Evolutionary conservation across 35 echinoderm and acorn worm genomes (phyloP), one percentile per base, ranked within the genome.

Genomic region (Hemicentrotus pulcherrimus): DNA sequence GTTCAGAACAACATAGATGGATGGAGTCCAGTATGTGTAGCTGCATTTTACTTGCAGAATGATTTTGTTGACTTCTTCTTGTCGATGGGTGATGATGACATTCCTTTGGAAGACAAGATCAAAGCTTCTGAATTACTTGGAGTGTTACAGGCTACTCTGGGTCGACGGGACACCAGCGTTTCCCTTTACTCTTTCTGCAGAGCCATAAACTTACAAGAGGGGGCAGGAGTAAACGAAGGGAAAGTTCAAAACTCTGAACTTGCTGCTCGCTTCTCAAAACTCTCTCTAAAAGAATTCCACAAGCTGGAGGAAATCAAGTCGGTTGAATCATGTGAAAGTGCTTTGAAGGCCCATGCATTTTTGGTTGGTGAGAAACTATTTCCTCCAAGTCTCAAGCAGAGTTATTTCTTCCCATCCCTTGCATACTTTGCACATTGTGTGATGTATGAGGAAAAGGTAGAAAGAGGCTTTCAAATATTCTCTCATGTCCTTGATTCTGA

Each of bases 381-480:
- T 78, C 65, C 65, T 78, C 65, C 65, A 78, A 78, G 24, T 78
- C 65, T 78, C 65, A n/a, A 78, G 65, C 65, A 78, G 0, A 78
- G 19, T 7, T 78, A 78, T n/a, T 28, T 78, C 19, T 78, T 28
- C 28, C 22, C 22, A 78, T 78, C 18, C 22, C 24, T n/a, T 78
- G 5, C 19, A 28, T 28, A 78, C 28, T 78, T 78, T 28, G 65
- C 65, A 6, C n/a, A n/a, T n/a, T 8, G 18, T 78, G 5, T 78
- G 5, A 78, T 78, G 65, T 78, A 28, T 28, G 4, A 28, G 65
- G 65, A 78, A 28, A 18, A 78, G 18, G 24, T 78, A n/a, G 65
- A 78, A 78, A 78, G 65, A n/a, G 65, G 65, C 19, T 78, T 78
- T 78, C 65, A 78, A n/a, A 78, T 78, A 78, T 78, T 78, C 28